Evolutionary conservation across 2,888 invertebrate genomes (phyloP).

Genomic region (Bembecia ichneumoniformis): DNA sequence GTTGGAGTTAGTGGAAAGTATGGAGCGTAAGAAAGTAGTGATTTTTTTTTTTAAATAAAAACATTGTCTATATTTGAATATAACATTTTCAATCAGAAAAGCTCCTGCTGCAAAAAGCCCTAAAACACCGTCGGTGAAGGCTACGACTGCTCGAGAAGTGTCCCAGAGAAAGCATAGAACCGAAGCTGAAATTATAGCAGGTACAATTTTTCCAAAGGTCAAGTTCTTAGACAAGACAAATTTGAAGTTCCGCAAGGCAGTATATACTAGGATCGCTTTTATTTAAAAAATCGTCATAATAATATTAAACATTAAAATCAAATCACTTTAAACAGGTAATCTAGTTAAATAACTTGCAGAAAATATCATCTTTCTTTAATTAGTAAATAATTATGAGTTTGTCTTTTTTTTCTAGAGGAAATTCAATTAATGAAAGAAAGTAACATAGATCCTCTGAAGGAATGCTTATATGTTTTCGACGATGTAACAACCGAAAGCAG

Average conservation of each 20-base stretch:
- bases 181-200: slow-evolving; percentile 51
- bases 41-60: no score
- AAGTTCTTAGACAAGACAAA: no score
- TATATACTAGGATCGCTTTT: no score
- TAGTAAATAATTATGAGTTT: no score
- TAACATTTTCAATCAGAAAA: slow-evolving; percentile 28
- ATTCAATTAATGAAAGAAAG: slow-evolving; percentile 38
- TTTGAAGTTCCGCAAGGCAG: no score
- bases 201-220: slow-evolving; percentile 15
- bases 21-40: background rate
- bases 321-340: no score
- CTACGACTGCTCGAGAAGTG: slow-evolving; percentile 17
- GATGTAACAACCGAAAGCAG: slow-evolving; percentile 13
- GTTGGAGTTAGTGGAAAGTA: background rate
- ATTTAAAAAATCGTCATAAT: no score
- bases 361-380: no score
- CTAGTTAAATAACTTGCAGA: no score
- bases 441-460: slow-evolving; percentile 43
- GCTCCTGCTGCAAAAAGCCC: slow-evolving; percentile 22
- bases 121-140: slow-evolving; percentile 19
- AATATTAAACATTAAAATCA: no score
- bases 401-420: slow-evolving; percentile 36
- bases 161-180: slow-evolving; percentile 31
- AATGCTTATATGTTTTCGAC: slow-evolving; percentile 31
- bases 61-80: no score